phyloP scores from a whole-genome alignment of 2,888 invertebrate species.

The Sphecodes monilicornis region DNA sequence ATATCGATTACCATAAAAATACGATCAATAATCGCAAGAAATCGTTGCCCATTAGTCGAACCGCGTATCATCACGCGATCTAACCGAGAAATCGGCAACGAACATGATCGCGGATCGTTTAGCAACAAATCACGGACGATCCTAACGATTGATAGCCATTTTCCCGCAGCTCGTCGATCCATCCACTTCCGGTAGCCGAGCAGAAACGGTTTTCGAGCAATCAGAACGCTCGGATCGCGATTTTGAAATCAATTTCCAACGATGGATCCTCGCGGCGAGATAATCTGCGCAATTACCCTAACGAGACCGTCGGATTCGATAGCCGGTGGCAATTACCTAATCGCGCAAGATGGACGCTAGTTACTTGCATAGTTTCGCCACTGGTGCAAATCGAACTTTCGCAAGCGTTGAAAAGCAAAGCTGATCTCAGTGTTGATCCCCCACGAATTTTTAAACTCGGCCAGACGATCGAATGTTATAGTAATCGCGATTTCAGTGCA shows the following conservation, averaged over 20 bases:
- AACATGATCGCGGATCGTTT: neutral
- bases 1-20: constrained; percentile 4
- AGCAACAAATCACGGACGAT: neutral
- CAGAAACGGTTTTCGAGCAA: neutral
- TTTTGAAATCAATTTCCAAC: constrained; percentile 25
- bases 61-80: neutral
- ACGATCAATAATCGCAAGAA: neutral
- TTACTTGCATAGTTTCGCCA: constrained; percentile 18
- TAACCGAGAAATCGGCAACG: neutral
- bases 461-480: neutral
- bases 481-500: constrained; percentile 6
- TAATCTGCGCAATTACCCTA: constrained; percentile 38
- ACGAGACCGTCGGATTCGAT: constrained; percentile 30
- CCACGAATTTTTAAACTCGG: neutral
- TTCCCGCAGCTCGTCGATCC: neutral
- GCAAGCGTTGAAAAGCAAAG: constrained; percentile 12
- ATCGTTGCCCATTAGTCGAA: neutral
- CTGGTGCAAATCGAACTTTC: constrained; percentile 20
- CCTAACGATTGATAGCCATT: neutral
- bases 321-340: constrained; percentile 7
- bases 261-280: neutral
- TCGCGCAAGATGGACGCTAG: neutral
- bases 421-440: neutral
- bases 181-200: neutral
- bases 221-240: neutral